These are phyloP conservation scores for Amphipyra berbera DNA, from an alignment of 2,888 invertebrate genomes.

Conservation along the genomic window DNA sequence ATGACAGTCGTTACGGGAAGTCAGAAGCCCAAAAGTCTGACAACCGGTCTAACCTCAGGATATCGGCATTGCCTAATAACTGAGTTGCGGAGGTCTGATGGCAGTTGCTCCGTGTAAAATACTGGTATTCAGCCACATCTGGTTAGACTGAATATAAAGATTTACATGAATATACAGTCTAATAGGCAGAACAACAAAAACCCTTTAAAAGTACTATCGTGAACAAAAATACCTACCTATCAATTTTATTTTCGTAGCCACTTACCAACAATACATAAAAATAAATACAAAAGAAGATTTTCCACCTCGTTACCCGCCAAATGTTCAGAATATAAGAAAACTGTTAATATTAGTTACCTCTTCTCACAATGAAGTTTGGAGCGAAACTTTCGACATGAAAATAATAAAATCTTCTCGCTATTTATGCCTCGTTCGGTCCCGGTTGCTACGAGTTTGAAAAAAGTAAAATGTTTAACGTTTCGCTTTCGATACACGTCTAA, in stretches of 20 bases:
- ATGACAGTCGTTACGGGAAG: too few relatives aligned
- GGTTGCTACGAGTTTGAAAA: constrained; percentile 53
- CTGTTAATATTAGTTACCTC: constrained; percentile 56
- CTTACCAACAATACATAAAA: not conserved
- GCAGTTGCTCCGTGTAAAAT: too few relatives aligned
- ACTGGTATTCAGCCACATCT: too few relatives aligned
- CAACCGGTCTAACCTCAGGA: too few relatives aligned
- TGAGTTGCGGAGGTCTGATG: too few relatives aligned
- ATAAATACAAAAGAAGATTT: constrained; percentile 19
- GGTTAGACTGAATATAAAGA: too few relatives aligned
- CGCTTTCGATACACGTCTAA: constrained; percentile 58
- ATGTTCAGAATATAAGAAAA: constrained; percentile 35
- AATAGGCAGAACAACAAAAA: too few relatives aligned
- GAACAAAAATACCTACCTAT: not conserved
- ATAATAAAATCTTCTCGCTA: constrained; percentile 60
- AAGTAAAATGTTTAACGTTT: constrained; percentile 65
- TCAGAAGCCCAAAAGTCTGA: too few relatives aligned
- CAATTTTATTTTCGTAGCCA: not conserved
- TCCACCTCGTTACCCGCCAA: constrained; percentile 30
- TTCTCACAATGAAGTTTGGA: constrained; percentile 53
- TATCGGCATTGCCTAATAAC: too few relatives aligned
- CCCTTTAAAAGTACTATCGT: too few relatives aligned
- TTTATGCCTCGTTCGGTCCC: constrained; percentile 41
- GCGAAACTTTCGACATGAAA: constrained; percentile 48
- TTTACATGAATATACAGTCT: too few relatives aligned